Evolutionary conservation across 2,113 vertebrate species (phyloP).

Genomic region (Neolamprologus cancellatus): DNA sequence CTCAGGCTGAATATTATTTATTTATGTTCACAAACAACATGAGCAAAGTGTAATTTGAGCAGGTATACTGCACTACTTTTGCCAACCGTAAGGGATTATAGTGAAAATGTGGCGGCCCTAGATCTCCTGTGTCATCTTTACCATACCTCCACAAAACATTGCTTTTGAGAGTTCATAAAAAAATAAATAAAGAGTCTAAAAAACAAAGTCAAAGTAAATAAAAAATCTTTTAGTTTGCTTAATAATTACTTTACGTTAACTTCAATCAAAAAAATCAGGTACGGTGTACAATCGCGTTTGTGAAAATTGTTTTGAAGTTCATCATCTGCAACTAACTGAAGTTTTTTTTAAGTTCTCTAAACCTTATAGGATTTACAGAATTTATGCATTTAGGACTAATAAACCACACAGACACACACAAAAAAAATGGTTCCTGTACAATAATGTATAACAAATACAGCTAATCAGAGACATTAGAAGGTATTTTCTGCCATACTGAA

Average conservation of each 20-base stretch:
- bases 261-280: neutral
- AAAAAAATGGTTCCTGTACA: neutral
- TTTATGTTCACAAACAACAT: neutral
- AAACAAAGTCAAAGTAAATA: neutral
- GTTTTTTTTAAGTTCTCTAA: neutral
- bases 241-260: neutral
- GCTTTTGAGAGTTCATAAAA: neutral
- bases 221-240: neutral
- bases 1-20: neutral
- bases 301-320: rapidly evolving
- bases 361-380: neutral
- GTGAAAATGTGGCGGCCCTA: rapidly evolving
- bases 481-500: neutral
- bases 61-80: neutral
- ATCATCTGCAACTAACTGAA: neutral
- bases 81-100: rapidly evolving
- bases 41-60: neutral
- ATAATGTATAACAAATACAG: neutral
- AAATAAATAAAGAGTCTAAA: neutral
- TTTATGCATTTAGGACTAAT: neutral
- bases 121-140: neutral
- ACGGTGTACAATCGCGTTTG: rapidly evolving
- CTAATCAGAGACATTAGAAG: neutral
- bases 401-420: too few relatives aligned
- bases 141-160: neutral